Evolutionary conservation across 1,140 invertebrate species (phyloP).

Genomic region (Drosophila micromelanica): DNA sequence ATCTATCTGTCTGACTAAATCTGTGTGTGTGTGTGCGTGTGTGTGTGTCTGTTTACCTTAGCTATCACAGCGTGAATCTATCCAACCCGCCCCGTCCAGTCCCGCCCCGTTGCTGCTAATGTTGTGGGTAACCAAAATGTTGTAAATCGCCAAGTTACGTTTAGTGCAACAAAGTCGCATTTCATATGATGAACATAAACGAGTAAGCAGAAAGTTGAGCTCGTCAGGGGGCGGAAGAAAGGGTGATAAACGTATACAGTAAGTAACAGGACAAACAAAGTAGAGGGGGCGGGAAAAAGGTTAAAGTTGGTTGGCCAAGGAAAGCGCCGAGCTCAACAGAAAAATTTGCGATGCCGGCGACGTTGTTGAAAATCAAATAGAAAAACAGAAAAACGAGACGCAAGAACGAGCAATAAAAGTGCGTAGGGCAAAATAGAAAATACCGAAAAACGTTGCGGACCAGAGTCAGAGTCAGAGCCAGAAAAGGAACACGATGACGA

Average conservation of each 20-base stretch:
- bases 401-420: conserved; percentile 73
- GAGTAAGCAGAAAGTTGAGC: conserved; percentile 42
- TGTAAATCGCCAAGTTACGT: conserved; percentile 73
- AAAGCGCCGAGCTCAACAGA: conserved; percentile 67
- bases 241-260: conserved; percentile 17
- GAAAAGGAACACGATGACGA: conserved; percentile 68
- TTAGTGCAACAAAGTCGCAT: conserved; percentile 79
- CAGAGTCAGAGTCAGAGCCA: conserved; percentile 11
- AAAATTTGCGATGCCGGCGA: conserved; percentile 63
- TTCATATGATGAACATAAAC: conserved; percentile 72
- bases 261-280: not conserved
- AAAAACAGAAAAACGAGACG: conserved; percentile 47
- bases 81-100: too few species aligned
- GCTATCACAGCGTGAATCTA: conserved; percentile 15
- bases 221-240: not conserved
- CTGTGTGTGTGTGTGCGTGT: not conserved
- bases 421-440: conserved; percentile 76
- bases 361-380: conserved; percentile 78
- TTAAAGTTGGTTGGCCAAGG: conserved; percentile 39
- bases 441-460: conserved; percentile 20
- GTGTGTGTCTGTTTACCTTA: conserved; percentile 14
- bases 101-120: not conserved
- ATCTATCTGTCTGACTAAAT: conserved; percentile 27
- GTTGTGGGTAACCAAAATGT: conserved; percentile 67
- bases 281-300: conserved; percentile 11